Base-by-base conservation (phyloP, 2,113 vertebrate genomes). In the Hiodon tergisus region DNA sequence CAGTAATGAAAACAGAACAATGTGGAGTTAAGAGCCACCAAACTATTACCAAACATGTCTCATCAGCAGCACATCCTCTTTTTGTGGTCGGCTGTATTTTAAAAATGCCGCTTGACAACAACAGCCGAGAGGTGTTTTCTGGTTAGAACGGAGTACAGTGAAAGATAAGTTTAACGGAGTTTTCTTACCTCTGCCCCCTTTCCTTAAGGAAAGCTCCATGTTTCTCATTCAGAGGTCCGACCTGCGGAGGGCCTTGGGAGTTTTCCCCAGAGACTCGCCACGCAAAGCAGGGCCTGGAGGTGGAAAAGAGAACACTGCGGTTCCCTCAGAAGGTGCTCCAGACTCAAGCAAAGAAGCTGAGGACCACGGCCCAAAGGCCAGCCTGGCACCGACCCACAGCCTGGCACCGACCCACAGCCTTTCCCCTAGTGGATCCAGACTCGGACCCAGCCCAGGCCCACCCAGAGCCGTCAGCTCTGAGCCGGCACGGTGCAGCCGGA, bases 371-470 rank as follows among this genome's bases (percentile, higher is more conserved):
- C 31, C 31, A 31, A 67, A 67, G 53, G 4, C 63, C n/a, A 54
- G 54, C 13, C 8, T 11, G 46, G 63, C 58, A 50, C 46, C 8
- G 59, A 66, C 69, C 50, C 57, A 61, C 50, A 55, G 61, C 46
- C 75, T 87, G 50, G 72, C 75, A 66, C 87, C 89, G 3, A 81
- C 80, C 59, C 85, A 78, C 68, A 88, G 87, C 78, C 83, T 86
- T 76, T 91, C 90, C 59, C 86, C 90, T 5, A 57, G 65, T 48
- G 46, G 74, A 60, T 51, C 52, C 55, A 81, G 78, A 74, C 57
- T 51, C 67, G 51, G 10, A 57, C 58, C 62, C 78, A 78, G 73
- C 78, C 78, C 50, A 52, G 75, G 80, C 47, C 69, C 69, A 60
- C 63, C 59, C 61, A 57, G 57, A 63, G 46, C 68, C 9, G 10